These are phyloP conservation scores for Lasioglossum figueresi DNA, from an alignment of 2,888 invertebrate genomes.

Conservation along the genomic window DNA sequence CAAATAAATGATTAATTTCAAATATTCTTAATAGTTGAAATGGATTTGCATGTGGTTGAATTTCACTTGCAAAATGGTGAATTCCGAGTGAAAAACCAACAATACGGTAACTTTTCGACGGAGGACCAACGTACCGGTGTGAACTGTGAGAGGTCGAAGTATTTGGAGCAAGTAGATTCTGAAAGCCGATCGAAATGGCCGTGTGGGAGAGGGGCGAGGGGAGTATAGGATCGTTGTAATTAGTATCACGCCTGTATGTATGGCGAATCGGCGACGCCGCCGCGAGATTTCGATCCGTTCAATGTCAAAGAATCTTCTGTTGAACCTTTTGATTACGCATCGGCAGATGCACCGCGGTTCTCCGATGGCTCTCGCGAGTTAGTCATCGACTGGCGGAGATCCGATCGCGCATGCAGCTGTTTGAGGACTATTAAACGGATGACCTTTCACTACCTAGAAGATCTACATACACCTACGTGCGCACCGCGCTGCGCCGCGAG, in stretches of 20 bases:
- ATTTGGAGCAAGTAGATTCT: constrained; percentile 1
- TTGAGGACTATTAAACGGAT: constrained; percentile 70
- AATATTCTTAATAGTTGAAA: too few relatives aligned
- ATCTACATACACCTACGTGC: constrained; percentile 69
- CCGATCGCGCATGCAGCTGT: constrained; percentile 63
- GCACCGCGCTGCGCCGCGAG: neutral
- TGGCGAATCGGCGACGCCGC: neutral
- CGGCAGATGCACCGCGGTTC: constrained; percentile 52
- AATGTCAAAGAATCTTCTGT: constrained; percentile 63
- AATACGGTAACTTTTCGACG: neutral
- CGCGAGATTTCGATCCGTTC: constrained; percentile 67
- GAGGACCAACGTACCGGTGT: neutral
- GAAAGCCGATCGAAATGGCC: neutral
- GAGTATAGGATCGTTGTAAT: neutral
- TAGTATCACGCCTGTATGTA: neutral
- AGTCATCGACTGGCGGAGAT: constrained; percentile 62
- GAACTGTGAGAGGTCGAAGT: neutral
- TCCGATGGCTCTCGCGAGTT: constrained; percentile 47
- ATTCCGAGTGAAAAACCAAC: too few relatives aligned
- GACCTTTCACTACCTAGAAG: constrained; percentile 71
- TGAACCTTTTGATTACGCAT: constrained; percentile 65
- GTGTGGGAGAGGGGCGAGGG: too few relatives aligned
- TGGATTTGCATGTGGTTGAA: too few relatives aligned
- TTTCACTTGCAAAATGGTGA: too few relatives aligned
- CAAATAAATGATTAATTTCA: too few relatives aligned